Evolutionary conservation across 1,140 invertebrate species (phyloP).

Genomic region (Drosophila fuyamai): DNA sequence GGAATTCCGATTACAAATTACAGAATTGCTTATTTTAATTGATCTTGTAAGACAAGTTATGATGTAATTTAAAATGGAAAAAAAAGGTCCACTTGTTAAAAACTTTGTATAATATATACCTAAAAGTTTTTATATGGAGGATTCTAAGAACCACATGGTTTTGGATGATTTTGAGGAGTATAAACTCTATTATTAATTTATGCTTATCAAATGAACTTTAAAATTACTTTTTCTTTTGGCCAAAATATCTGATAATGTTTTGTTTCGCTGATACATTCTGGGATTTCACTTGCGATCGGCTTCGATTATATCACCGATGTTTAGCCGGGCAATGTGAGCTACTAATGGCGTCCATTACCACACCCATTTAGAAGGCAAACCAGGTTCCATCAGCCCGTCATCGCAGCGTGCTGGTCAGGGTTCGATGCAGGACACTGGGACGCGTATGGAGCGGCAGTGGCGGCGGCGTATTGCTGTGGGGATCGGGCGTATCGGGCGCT

Average conservation of each 20-base stretch:
- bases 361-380: slow-evolving; percentile 44
- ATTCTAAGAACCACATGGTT: too few relatives aligned
- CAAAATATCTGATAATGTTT: neutral
- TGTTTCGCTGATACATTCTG: slow-evolving; percentile 10
- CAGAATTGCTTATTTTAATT: slow-evolving; percentile 6
- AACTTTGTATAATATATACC: neutral
- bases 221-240: neutral
- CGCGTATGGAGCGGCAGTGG: slow-evolving; percentile 26
- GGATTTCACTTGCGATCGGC: neutral
- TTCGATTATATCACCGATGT: slow-evolving; percentile 2
- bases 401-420: slow-evolving; percentile 59
- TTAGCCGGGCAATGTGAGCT: slow-evolving; percentile 17
- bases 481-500: slow-evolving; percentile 43
- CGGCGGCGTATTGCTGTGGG: slow-evolving; percentile 48
- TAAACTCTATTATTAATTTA: too few relatives aligned
- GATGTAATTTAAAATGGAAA: neutral
- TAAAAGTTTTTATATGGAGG: neutral
- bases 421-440: slow-evolving; percentile 56
- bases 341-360: slow-evolving; percentile 41
- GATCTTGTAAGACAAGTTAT: neutral
- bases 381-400: slow-evolving; percentile 45
- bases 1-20: neutral
- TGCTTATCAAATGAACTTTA: neutral
- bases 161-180: too few relatives aligned
- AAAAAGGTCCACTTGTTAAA: too few relatives aligned